phyloP scores from a whole-genome alignment of 2,113 vertebrate species.

The Meleagris gallopavo region DNA sequence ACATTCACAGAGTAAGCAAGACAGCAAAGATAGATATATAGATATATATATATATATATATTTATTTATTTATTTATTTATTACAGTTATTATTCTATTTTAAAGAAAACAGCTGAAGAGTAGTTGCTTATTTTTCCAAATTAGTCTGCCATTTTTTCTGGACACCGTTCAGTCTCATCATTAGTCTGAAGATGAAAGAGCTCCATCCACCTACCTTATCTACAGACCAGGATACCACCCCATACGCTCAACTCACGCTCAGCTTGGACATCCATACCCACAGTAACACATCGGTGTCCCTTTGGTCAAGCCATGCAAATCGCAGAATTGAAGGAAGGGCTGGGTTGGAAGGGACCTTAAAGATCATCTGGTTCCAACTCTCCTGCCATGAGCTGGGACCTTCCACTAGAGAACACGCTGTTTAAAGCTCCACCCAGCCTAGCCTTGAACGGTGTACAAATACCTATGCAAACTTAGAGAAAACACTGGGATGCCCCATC shows the following conservation, averaged over 20 bases:
- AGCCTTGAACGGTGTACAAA: neutral
- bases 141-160: neutral
- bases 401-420: neutral
- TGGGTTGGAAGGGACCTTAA: neutral
- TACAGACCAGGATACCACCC: neutral
- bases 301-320: neutral
- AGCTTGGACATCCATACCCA: conserved; percentile 8
- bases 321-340: neutral
- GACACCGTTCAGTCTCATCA: neutral
- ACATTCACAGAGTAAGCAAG: conserved; percentile 59
- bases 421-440: neutral
- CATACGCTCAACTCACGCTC: neutral
- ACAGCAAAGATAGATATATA: conserved; percentile 20
- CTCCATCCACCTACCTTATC: neutral
- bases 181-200: neutral
- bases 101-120: neutral
- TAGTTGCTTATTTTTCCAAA: neutral
- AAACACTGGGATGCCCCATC: conserved; percentile 15
- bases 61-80: conserved; percentile 7
- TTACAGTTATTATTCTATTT: conserved; percentile 9
- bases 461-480: neutral
- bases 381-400: neutral
- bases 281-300: neutral
- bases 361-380: neutral
- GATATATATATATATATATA: too few relatives aligned